Base-by-base conservation (phyloP, 2,113 vertebrate genomes). In the Salvelinus namaycush region DNA sequence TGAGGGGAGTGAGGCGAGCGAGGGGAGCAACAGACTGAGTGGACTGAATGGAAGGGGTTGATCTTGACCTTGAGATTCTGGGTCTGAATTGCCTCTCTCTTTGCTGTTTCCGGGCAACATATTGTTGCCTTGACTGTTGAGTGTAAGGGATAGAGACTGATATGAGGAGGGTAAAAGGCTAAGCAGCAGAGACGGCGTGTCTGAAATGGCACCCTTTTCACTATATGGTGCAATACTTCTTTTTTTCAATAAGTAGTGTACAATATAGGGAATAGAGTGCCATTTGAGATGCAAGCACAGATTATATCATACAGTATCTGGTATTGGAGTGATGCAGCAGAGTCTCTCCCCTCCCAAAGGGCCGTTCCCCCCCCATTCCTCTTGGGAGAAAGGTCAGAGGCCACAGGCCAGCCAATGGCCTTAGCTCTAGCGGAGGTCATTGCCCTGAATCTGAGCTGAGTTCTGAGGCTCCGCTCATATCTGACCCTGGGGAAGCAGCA, bases 41-140 rank as follows among this genome's bases (percentile, higher is more conserved):
- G 51, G 62, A 73, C 6, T 51, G 49, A 49, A 31, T 77, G 81
- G 79, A 77, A 64, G 79, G 71, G 74, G 76, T 81, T 80, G 81
- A 76, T 83, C 76, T 82, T 82, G 87, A 87, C 89, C 87, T 85
- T 82, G 79, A 79, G 75, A 71, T 60, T 70, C 73, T 62, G 65
- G 86, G 83, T 87, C 85, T 5, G 51, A 51, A 51, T 51, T 79
- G 65, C 74, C 87, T 86, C 86, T 80, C 80, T 70, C 77, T 84
- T 82, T 65, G 77, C 78, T 83, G 87, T 89, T 91, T 84, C 87
- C 80, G 77, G 67, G 90, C 87, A 91, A 90, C 90, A 78, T 88
- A 54, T 62, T 62, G 31, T 68, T 76, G 83, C 82, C 84, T 86
- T 83, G 84, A 80, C 81, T 79, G 84, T n/a, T 4, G 81, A 73